Conservation (phyloP, 2,113 vertebrate genomes). For the Rhinolophus ferrumequinum region DNA sequence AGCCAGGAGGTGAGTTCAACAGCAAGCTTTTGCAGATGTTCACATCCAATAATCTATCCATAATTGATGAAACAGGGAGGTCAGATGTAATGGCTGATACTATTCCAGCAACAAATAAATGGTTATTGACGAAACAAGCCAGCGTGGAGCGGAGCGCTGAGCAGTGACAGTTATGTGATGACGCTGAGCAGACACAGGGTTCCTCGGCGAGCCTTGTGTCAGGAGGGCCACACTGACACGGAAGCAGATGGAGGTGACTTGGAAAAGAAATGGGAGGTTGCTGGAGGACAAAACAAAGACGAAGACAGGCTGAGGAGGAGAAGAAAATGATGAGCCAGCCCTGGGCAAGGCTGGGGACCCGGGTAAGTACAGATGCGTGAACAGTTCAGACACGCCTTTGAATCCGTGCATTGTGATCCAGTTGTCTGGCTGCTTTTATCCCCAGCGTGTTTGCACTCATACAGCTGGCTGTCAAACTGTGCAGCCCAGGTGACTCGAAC, state of each 20-base stretch:
- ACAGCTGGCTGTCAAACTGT: conserved; percentile 84
- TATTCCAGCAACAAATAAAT: conserved; percentile 99
- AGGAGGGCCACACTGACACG: conserved; percentile 76
- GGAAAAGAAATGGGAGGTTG: conserved; percentile 71
- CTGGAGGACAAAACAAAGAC: conserved; percentile 61
- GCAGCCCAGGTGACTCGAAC: conserved; percentile 68
- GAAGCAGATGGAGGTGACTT: conserved; percentile 79
- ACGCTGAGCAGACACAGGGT: conserved; percentile 76
- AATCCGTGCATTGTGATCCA: conserved; percentile 82
- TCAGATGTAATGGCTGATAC: conserved; percentile 99
- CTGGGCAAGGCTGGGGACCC: conserved; percentile 70
- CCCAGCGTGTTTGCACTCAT: conserved; percentile 82
- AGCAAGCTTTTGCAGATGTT: conserved; percentile 98
- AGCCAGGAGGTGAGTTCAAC: conserved; percentile 97
- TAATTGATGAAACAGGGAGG: conserved; percentile 99
- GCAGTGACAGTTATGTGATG: conserved; percentile 87
- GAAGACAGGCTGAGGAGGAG: conserved; percentile 59
- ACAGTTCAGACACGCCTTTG: conserved; percentile 79
- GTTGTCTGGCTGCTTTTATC: conserved; percentile 88
- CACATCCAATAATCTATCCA: conserved; percentile 99
- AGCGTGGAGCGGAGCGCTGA: conserved; percentile 90
- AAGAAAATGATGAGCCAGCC: conserved; percentile 58
- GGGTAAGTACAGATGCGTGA: conserved; percentile 87
- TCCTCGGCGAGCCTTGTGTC: conserved; percentile 66
- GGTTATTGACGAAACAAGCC: conserved; percentile 99